These are phyloP conservation scores for Lithophane ornitopus DNA, from an alignment of 2,888 invertebrate genomes.

Conservation along the genomic window DNA sequence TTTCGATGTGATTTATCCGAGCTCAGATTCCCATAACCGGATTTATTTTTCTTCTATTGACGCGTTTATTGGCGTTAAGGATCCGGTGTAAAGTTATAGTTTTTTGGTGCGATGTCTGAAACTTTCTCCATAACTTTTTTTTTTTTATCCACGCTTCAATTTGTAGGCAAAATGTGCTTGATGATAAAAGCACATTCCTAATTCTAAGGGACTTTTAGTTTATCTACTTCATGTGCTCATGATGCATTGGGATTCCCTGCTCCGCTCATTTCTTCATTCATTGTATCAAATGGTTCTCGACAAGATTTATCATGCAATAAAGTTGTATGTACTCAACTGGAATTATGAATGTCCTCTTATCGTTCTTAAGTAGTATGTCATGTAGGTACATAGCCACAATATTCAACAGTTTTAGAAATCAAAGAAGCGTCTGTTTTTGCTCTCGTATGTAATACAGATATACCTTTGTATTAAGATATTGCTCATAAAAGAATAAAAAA, in stretches of 20 bases:
- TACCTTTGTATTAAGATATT: constrained; percentile 60
- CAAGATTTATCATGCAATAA: constrained; percentile 34
- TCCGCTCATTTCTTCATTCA: constrained; percentile 25
- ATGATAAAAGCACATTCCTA: not conserved
- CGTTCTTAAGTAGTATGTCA: constrained; percentile 53
- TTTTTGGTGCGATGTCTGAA: constrained; percentile 36
- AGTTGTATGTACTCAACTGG: constrained; percentile 9
- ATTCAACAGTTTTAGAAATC: constrained; percentile 61
- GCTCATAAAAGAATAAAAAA: constrained; percentile 56
- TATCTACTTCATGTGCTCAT: not conserved
- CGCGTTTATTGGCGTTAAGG: constrained; percentile 72
- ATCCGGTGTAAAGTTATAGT: constrained; percentile 46
- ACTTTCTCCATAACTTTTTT: constrained; percentile 43
- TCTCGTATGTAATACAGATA: constrained; percentile 57
- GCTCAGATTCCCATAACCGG: constrained; percentile 87
- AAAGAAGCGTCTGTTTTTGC: constrained; percentile 64
- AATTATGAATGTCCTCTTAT: constrained; percentile 60
- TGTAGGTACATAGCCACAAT: constrained; percentile 50
- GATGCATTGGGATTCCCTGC: constrained; percentile 29
- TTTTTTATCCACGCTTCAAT: not conserved
- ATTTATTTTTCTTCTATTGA: constrained; percentile 81
- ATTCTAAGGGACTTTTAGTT: not conserved
- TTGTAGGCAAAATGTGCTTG: too few species aligned
- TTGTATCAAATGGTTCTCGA: constrained; percentile 12
- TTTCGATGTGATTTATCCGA: constrained; percentile 87